These are phyloP conservation scores for Nephotettix cincticeps DNA, from an alignment of 1,140 invertebrate species.

Conservation along the genomic window DNA sequence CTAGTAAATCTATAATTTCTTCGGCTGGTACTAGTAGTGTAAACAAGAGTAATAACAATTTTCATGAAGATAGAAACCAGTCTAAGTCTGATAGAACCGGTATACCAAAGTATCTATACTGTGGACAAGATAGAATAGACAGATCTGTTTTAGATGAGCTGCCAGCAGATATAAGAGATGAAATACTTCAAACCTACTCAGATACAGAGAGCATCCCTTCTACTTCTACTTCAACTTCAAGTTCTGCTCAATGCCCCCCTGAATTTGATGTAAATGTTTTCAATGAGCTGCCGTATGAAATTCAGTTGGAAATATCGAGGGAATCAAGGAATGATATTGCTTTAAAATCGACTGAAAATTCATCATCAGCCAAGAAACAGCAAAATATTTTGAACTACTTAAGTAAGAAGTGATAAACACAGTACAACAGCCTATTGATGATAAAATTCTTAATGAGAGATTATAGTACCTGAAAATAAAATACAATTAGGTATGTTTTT, in stretches of 20 bases:
- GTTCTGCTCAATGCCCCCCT: neutral
- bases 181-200: conserved; percentile 5
- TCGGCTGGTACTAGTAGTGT: neutral
- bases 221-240: neutral
- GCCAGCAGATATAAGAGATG: neutral
- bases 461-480: no score
- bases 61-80: neutral
- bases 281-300: conserved; percentile 25
- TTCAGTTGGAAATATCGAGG: conserved; percentile 24
- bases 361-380: conserved; percentile 17
- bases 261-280: conserved; percentile 20
- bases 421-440: no score
- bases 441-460: no score
- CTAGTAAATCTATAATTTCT: neutral
- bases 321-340: neutral
- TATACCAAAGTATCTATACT: no score
- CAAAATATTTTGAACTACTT: conserved; percentile 25
- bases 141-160: conserved; percentile 3
- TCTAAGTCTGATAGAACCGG: no score
- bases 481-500: no score
- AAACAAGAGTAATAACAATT: neutral
- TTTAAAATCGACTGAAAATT: neutral
- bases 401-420: conserved; percentile 14
- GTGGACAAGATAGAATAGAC: neutral
- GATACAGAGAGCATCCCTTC: neutral